Evolutionary conservation across 2,888 invertebrate genomes (phyloP), one percentile per base, ranked within the genome.

Genomic region (Campoletis raptor): DNA sequence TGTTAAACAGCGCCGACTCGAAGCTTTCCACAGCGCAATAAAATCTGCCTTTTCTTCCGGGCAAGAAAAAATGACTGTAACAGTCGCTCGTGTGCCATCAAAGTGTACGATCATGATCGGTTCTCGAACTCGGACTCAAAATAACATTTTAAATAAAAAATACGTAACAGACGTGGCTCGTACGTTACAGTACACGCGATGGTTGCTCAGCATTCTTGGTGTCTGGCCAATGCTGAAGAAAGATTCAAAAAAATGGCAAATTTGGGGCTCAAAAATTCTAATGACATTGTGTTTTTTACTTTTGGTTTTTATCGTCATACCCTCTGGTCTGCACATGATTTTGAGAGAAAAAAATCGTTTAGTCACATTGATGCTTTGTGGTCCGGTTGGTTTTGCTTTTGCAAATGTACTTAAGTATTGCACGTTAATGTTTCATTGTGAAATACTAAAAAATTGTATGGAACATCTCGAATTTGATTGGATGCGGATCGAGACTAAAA

Each of bases 181-280:
- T 18, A 66, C 74, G 18, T 42, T 74, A 9, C 84, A 67, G 10
- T 72, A 81, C 72, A 81, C 80, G 7, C 61, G 37, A 45, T 72
- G 61, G 72, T 48, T 81, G 10, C 64, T 81, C 21, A 37, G 37
- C 9, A 81, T 81, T 66, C 81, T 81, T n/a, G 85, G 85, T 40
- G 52, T 85, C 4, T 85, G 85, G 85, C 74, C 77, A 52, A 45
- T 81, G 76, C 66, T 85, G 21, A 77, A 70, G n/a, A 81, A 42
- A 69, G 52, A 73, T 78, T 54, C 83, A 18, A 72, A 69, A 45
- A 80, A 70, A 37, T 69, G n/a, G 40, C 8, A 83, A 42, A 80
- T 42, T 57, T 64, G 40, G 66, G 12, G 36, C n/a, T 82, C 76
- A 8, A 81, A 84, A 45, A 9, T 67, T 9, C 45, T 81, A 40